phyloP scores from a whole-genome alignment of 2,113 vertebrate genomes.

The Lagopus leucura region DNA sequence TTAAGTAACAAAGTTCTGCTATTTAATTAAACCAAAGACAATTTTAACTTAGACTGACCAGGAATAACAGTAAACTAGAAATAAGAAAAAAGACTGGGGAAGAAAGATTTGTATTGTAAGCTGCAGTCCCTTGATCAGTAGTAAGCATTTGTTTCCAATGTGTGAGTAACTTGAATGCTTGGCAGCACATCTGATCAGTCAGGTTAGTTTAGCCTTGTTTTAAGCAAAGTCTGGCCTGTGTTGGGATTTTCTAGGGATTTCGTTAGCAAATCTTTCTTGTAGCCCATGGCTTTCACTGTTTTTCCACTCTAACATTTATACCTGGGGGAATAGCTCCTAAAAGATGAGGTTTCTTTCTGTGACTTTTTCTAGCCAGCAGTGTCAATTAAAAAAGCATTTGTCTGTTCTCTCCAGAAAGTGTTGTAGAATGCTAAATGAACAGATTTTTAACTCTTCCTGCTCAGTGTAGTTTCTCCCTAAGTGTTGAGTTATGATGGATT shows the following conservation, averaged over 20 bases:
- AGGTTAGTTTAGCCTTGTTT: neutral
- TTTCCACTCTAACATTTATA: neutral
- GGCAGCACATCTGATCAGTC: conserved; percentile 17
- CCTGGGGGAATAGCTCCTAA: neutral
- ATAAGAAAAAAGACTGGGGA: neutral
- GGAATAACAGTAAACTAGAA: neutral
- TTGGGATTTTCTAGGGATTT: conserved; percentile 55
- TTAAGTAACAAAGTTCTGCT: neutral
- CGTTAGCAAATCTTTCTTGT: conserved; percentile 26
- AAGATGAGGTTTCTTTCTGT: neutral
- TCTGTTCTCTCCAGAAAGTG: neutral
- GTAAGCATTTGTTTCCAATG: conserved; percentile 3
- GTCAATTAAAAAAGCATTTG: neutral
- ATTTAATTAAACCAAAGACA: neutral
- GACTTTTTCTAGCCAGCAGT: neutral
- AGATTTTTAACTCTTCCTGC: neutral
- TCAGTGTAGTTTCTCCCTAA: neutral
- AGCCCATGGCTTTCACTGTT: neutral
- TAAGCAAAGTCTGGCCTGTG: neutral
- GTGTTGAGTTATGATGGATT: neutral
- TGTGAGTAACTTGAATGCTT: conserved; percentile 17
- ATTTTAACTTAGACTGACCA: neutral
- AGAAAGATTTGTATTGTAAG: neutral
- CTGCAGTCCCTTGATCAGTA: neutral
- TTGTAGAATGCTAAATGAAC: neutral